Evolutionary conservation across 2,888 invertebrate genomes (phyloP).

Genomic region (Hypomecis punctinalis): DNA sequence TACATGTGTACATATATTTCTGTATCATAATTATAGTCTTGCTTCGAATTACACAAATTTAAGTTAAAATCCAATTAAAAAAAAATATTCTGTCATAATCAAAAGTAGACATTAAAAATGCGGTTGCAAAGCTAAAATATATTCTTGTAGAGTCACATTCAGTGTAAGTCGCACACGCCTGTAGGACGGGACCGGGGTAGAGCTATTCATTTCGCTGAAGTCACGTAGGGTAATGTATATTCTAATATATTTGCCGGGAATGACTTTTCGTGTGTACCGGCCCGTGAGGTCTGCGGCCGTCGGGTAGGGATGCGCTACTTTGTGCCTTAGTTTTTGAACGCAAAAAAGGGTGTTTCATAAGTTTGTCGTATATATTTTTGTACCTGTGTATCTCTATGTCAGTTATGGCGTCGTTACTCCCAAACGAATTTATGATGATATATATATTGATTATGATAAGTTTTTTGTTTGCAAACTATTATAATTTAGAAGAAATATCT

Average conservation of each 20-base stretch:
- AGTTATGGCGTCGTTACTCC: too few relatives aligned
- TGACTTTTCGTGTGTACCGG: slow-evolving; percentile 83
- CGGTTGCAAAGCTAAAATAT: neutral
- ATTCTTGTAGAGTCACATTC: slow-evolving; percentile 14
- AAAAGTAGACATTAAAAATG: neutral
- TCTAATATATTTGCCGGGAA: slow-evolving; percentile 84
- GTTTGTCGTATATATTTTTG: too few relatives aligned
- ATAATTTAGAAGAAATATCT: too few relatives aligned
- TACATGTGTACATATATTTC: too few relatives aligned
- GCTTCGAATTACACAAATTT: too few relatives aligned
- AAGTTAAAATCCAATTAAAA: too few relatives aligned
- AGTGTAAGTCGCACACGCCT: neutral
- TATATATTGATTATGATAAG: too few relatives aligned
- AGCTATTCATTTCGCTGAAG: slow-evolving; percentile 79
- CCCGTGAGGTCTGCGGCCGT: slow-evolving; percentile 80
- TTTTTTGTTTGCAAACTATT: too few relatives aligned
- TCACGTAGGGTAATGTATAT: slow-evolving; percentile 84
- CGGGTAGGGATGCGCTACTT: slow-evolving; percentile 51
- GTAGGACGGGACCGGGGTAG: slow-evolving; percentile 51
- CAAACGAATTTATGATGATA: too few relatives aligned
- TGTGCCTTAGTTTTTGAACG: slow-evolving; percentile 2
- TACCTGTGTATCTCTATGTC: too few relatives aligned
- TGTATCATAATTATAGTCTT: too few relatives aligned
- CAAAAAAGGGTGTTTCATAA: too few relatives aligned
- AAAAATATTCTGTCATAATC: neutral